Base-by-base conservation (phyloP, 2,888 invertebrate genomes). In the Xylophagus ater region DNA sequence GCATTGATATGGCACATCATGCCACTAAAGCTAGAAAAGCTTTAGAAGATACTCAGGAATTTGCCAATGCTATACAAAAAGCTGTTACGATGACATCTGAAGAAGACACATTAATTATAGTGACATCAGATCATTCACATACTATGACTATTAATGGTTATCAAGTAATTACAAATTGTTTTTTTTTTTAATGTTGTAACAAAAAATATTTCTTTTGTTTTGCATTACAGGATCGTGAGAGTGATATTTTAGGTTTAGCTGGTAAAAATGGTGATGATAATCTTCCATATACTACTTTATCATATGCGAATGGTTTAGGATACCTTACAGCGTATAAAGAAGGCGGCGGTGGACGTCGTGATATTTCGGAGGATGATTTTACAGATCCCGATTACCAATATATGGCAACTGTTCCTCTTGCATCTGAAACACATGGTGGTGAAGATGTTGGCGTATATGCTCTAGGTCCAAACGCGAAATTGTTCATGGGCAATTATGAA, bases 371-470 rank as follows among this genome's bases (percentile, higher is more conserved):
- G 3, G 48, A 42, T 36, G 37, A 55, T 17, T 53, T 57, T 0
- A 30, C 45, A 1, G 30, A 60, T 46, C 48, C 56, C 3, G 42
- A 53, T 6, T 52, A 51, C 23, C 57, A 66, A 1, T 76, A 71
- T 52, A 76, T 79, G 15, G 66, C 79, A 0, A 60, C 76, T 3
- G 74, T 75, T 1, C 82, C 82, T 0, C 66, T 75, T 36, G 24
- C 53, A 0, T 60, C 67, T 2, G 82, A 81, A 53, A 81, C 81
- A 0, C 83, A 83, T 49, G 81, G 79, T 0, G 81, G 80, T 0
- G 85, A 86, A 44, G 86, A 86, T 54, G 84, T 87, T 1, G 78
- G 76, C 0, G 72, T 86, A 1, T 84, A 77, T 60, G 84, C 85
- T 0, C 66, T 62, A 2, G 87, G 78, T 14, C 86, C 84, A 2